Evolutionary conservation across 2,113 vertebrate species (phyloP).

Genomic region (Tauraco erythrolophus): DNA sequence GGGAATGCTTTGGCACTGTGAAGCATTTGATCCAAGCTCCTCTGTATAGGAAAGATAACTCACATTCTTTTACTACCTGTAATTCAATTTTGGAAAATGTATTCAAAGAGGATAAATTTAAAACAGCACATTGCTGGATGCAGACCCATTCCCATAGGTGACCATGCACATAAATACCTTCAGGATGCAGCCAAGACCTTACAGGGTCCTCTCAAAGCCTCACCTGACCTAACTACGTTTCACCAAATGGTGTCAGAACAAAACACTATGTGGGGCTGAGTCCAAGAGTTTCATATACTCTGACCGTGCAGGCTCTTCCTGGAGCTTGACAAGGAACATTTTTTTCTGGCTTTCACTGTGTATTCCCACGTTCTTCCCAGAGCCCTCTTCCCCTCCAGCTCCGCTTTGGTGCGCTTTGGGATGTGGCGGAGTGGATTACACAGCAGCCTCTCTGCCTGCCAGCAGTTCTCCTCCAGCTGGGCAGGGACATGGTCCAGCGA

Average conservation of each 20-base stretch:
- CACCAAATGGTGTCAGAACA: neutral
- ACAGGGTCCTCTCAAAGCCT: neutral
- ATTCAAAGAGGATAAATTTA: neutral
- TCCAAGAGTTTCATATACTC: neutral
- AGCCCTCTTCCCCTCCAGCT: neutral
- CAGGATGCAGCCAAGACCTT: neutral
- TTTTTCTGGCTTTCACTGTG: neutral
- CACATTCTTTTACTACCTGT: neutral
- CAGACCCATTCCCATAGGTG: neutral
- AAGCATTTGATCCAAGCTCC: neutral
- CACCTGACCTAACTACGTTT: accelerated
- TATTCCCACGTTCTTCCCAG: neutral
- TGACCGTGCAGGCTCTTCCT: neutral
- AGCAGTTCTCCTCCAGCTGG: neutral
- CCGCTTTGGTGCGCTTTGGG: accelerated
- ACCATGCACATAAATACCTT: neutral
- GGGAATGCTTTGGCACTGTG: neutral
- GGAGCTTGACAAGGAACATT: neutral
- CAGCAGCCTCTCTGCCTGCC: neutral
- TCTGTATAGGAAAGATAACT: neutral
- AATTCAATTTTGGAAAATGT: neutral
- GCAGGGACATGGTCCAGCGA: neutral
- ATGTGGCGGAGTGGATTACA: neutral
- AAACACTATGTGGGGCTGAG: neutral
- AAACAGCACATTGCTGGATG: neutral